Percentiles rank a stretch among this genome's conserved stretches.
phyloP scores from a whole-genome alignment of 2,113 vertebrate species.

The Crotophaga sulcirostris region DNA sequence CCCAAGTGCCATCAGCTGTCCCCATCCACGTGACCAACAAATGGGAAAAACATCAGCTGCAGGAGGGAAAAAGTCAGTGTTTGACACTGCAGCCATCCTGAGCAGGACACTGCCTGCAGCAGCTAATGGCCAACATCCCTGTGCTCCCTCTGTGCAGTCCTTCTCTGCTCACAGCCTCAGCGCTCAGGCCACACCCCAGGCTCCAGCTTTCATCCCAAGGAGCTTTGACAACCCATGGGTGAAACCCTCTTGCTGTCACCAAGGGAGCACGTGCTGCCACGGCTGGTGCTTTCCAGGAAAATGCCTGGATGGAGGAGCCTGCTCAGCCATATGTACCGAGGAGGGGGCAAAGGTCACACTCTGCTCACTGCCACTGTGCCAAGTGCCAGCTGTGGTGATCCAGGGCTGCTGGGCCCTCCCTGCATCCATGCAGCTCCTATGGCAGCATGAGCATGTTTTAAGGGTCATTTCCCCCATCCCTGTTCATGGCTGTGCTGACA shows the following conservation, averaged over 20 bases:
- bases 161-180: rapidly evolving
- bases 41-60: background rate
- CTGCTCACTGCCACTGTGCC: background rate
- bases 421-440: rapidly evolving
- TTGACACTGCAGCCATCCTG: background rate
- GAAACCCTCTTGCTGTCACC: background rate
- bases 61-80: background rate
- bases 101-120: background rate
- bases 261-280: rapidly evolving
- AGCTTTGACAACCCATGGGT: background rate
- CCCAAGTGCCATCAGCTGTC: background rate
- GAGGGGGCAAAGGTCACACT: background rate
- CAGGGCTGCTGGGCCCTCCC: background rate
- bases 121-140: background rate
- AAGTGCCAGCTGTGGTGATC: rapidly evolving
- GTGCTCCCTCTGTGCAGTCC: rapidly evolving
- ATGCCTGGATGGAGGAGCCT: rapidly evolving
- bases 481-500: background rate
- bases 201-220: background rate
- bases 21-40: background rate
- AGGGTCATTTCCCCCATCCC: background rate
- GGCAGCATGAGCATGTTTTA: rapidly evolving
- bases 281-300: background rate
- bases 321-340: rapidly evolving
- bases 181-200: background rate